Evolutionary conservation across 2,888 invertebrate genomes (phyloP).

Genomic region (Nomada fucata): DNA sequence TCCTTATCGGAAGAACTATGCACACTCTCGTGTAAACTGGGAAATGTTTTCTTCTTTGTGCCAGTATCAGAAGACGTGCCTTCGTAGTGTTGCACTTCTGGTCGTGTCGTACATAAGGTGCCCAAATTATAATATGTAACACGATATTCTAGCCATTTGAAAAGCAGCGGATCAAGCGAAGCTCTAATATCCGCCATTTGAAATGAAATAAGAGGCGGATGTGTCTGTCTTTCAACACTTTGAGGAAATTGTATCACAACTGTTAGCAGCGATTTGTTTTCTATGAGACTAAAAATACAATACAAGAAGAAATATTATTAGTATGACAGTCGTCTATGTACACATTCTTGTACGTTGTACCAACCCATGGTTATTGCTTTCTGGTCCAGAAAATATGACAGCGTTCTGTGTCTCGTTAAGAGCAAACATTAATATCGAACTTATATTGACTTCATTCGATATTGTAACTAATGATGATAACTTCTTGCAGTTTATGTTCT

Average conservation of each 20-base stretch:
- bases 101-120: slow-evolving; percentile 58
- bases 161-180: slow-evolving; percentile 88
- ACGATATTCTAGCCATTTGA: slow-evolving; percentile 88
- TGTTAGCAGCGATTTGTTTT: slow-evolving; percentile 73
- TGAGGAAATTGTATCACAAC: slow-evolving; percentile 84
- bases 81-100: slow-evolving; percentile 71
- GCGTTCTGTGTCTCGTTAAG: slow-evolving; percentile 85
- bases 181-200: slow-evolving; percentile 85
- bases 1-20: slow-evolving; percentile 83
- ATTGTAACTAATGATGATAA: slow-evolving; percentile 79
- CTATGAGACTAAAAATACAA: slow-evolving; percentile 63
- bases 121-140: slow-evolving; percentile 76
- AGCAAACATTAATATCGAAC: slow-evolving; percentile 85
- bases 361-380: slow-evolving; percentile 74
- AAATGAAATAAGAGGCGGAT: slow-evolving; percentile 85
- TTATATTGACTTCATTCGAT: slow-evolving; percentile 82
- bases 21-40: slow-evolving; percentile 82
- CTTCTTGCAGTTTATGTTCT: slow-evolving; percentile 84
- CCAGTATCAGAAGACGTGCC: slow-evolving; percentile 77
- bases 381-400: slow-evolving; percentile 86
- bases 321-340: background rate
- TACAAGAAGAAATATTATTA: background rate
- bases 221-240: slow-evolving; percentile 82
- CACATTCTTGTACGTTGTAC: slow-evolving; percentile 24
- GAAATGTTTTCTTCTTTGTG: slow-evolving; percentile 80